Evolutionary conservation across 2,888 invertebrate species (phyloP).

Genomic region (Unio pictorum): DNA sequence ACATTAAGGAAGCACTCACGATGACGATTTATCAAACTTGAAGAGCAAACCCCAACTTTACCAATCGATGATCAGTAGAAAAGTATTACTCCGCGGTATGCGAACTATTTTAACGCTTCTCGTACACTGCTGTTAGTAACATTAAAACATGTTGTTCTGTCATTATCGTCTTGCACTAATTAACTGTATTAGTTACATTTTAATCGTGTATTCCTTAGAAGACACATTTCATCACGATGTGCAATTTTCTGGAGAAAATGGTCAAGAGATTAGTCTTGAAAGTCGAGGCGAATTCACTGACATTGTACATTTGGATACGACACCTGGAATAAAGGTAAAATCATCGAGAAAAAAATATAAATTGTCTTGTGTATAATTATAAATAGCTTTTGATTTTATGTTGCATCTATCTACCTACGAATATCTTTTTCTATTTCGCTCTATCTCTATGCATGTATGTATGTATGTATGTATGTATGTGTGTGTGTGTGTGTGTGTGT

Average conservation of each 20-base stretch:
- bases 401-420: too few species aligned
- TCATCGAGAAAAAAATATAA: background rate
- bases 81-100: too few species aligned
- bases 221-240: constrained; percentile 18
- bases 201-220: constrained; percentile 1
- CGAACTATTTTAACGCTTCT: too few species aligned
- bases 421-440: too few species aligned
- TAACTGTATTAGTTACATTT: too few species aligned
- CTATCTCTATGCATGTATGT: too few species aligned
- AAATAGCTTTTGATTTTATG: too few species aligned
- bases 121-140: too few species aligned
- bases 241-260: constrained; percentile 10
- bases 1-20: background rate
- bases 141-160: too few species aligned
- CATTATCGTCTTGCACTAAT: too few species aligned
- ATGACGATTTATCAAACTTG: background rate
- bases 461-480: too few species aligned
- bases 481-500: too few species aligned
- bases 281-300: constrained; percentile 14
- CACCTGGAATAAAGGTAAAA: constrained; percentile 13
- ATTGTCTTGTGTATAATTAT: background rate
- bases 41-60: background rate
- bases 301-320: constrained; percentile 13
- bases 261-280: constrained; percentile 14
- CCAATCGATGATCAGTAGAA: background rate